Conservation (phyloP, 2,797 vertebrate genomes). For the Pangasius djambal region DNA sequence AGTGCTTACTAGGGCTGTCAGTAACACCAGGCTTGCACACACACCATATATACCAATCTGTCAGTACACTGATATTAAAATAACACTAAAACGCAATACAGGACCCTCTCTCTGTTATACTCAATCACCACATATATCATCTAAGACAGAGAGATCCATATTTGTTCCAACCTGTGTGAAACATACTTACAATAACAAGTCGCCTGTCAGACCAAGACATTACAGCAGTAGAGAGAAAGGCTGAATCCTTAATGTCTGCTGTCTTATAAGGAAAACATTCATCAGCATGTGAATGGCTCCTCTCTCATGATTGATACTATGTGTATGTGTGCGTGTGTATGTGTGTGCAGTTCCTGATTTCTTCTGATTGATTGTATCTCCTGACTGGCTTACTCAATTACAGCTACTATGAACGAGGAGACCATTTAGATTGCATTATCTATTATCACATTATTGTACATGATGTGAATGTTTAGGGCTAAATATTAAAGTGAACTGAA, state of each 20-base stretch:
- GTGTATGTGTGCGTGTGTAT: background rate
- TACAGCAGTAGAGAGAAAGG: background rate
- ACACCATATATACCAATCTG: conserved; percentile 15
- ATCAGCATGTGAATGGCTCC: conserved; percentile 18
- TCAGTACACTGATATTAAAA: conserved; percentile 29
- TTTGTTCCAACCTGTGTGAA: conserved; percentile 23
- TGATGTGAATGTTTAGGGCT: conserved; percentile 11
- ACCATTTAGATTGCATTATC: conserved; percentile 35
- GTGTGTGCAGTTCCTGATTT: conserved; percentile 23
- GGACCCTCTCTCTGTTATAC: background rate
- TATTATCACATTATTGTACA: conserved; percentile 35
- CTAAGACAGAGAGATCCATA: background rate
- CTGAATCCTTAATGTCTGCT: conserved; percentile 5
- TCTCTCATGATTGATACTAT: conserved; percentile 17
- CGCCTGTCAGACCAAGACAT: background rate
- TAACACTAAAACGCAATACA: conserved; percentile 38
- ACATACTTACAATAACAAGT: conserved; percentile 22
- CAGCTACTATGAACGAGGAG: conserved; percentile 14
- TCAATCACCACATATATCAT: conserved; percentile 33
- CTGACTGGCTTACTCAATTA: conserved; percentile 39
- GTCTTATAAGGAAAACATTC: conserved; percentile 34
- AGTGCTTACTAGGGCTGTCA: conserved; percentile 16
- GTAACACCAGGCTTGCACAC: background rate
- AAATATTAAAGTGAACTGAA: conserved; percentile 12
- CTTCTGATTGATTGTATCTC: conserved; percentile 35